Percentiles rank a stretch among this genome's conserved stretches.
phyloP scores from a whole-genome alignment of 2,797 vertebrate species.

The Ctenochaetus hawaiiensis region DNA sequence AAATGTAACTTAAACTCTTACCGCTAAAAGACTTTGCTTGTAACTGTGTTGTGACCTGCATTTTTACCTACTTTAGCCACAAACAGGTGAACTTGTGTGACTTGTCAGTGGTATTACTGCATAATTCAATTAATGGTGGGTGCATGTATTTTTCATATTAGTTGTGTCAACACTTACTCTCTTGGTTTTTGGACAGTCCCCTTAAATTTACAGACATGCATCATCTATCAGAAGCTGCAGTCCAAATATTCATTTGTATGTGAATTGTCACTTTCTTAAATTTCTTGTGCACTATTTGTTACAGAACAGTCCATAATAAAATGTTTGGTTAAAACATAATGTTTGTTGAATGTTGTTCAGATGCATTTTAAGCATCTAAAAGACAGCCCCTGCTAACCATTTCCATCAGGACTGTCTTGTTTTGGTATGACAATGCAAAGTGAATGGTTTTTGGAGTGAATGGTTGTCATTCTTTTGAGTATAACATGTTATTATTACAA shows the following conservation, averaged over 20 bases:
- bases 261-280: neutral
- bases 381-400: neutral
- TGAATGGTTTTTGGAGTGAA: neutral
- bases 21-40: neutral
- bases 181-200: neutral
- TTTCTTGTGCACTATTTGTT: neutral
- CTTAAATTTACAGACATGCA: neutral
- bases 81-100: neutral
- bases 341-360: conserved; percentile 13
- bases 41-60: neutral
- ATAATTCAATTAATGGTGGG: neutral
- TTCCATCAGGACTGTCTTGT: neutral
- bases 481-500: neutral
- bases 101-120: neutral
- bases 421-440: neutral
- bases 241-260: rapidly evolving
- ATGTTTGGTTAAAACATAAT: neutral
- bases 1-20: conserved; percentile 26
- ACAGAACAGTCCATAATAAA: neutral
- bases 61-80: neutral
- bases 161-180: neutral
- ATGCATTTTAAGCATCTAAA: conserved; percentile 8
- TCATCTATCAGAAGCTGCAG: neutral
- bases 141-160: neutral
- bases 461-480: conserved; percentile 7